Conservation (phyloP, 2,113 vertebrate genomes). For the Clarias gariepinus region DNA sequence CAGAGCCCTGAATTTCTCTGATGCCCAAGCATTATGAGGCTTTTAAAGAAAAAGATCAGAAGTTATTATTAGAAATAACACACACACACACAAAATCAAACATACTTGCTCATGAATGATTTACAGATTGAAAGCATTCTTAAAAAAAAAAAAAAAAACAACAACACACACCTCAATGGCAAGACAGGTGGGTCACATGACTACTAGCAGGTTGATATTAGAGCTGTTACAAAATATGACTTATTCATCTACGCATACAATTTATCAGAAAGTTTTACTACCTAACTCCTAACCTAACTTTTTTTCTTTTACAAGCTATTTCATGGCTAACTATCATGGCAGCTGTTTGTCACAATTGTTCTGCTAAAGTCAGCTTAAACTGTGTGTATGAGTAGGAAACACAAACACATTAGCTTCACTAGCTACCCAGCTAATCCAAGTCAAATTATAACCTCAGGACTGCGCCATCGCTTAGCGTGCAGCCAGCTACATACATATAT, state of each 20-base stretch:
- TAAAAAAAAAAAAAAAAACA: background rate
- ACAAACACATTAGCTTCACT: background rate
- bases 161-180: background rate
- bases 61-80: background rate
- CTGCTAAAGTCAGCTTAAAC: background rate
- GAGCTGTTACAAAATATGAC: background rate
- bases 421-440: background rate
- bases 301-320: background rate
- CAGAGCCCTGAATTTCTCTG: background rate
- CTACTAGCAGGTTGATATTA: background rate
- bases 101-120: background rate
- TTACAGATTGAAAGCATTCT: background rate
- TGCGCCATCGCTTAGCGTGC: constrained; percentile 7
- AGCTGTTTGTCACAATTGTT: background rate
- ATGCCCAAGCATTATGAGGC: background rate
- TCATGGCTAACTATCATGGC: too few relatives aligned
- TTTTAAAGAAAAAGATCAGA: constrained; percentile 1
- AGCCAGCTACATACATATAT: background rate
- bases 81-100: background rate
- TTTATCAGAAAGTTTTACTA: background rate
- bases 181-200: background rate
- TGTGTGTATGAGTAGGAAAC: background rate
- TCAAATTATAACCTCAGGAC: background rate
- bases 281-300: background rate
- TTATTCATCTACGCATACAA: too few relatives aligned